Evolutionary conservation across 2,888 invertebrate genomes (phyloP).

Genomic region (Leptinotarsa peninsularis): DNA sequence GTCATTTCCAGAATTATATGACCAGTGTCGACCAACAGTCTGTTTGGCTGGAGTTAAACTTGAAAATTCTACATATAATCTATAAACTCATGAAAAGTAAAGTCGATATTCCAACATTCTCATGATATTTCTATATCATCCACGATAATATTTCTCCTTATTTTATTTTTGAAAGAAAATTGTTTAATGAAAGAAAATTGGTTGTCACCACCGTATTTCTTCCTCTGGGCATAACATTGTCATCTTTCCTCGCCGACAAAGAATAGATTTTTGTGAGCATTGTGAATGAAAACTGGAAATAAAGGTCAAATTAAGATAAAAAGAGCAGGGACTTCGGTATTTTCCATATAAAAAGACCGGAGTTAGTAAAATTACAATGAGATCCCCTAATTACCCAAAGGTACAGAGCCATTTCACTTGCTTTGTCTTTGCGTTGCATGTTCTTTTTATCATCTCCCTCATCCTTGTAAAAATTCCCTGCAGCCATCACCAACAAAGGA

Average conservation of each 20-base stretch:
- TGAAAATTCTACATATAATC: too few relatives aligned
- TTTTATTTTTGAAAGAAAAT: too few relatives aligned
- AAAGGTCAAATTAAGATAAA: constrained; percentile 9
- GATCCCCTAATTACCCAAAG: constrained; percentile 47
- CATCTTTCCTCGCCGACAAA: not conserved
- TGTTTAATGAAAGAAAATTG: too few relatives aligned
- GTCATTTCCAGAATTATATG: too few relatives aligned
- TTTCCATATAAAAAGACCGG: constrained; percentile 37
- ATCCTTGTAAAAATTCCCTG: constrained; percentile 43
- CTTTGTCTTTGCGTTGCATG: constrained; percentile 50
- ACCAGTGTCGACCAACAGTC: too few relatives aligned
- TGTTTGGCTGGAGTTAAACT: too few relatives aligned
- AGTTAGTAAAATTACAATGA: constrained; percentile 40
- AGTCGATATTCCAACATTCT: too few relatives aligned
- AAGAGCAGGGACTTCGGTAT: constrained; percentile 20
- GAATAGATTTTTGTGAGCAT: not conserved
- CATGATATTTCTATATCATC: too few relatives aligned
- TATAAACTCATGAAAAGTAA: too few relatives aligned
- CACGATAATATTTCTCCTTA: too few relatives aligned
- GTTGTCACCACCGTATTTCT: not conserved
- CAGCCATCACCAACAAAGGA: constrained; percentile 49
- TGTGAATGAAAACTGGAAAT: constrained; percentile 1
- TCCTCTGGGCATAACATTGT: not conserved
- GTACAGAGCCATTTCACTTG: constrained; percentile 47
- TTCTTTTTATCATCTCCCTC: constrained; percentile 50